A percentile compares a stretch with the other conserved stretches of the same genome.
These are phyloP conservation scores for Epirrhoe alternata DNA, from an alignment of 2,888 invertebrate genomes.

Conservation along the genomic window DNA sequence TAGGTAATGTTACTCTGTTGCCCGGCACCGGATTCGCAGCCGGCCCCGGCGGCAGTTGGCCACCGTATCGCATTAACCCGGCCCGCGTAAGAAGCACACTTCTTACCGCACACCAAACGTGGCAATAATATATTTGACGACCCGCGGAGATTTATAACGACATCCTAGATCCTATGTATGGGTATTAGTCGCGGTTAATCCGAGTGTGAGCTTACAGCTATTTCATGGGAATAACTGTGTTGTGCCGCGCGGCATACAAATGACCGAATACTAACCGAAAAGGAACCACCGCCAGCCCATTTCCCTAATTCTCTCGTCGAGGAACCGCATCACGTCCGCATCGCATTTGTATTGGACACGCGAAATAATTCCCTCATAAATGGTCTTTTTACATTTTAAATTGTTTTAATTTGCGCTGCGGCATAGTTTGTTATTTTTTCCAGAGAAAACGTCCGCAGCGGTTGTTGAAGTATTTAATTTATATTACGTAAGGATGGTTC, in stretches of 20 bases:
- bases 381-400: conserved; percentile 43
- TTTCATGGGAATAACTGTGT: conserved; percentile 74
- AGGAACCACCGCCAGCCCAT: conserved; percentile 53
- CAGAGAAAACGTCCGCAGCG: conserved; percentile 29
- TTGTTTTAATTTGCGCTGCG: conserved; percentile 33
- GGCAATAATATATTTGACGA: conserved; percentile 48
- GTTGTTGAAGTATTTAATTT: conserved; percentile 7
- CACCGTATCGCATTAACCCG: conserved; percentile 42
- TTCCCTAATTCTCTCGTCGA: conserved; percentile 60
- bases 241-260: conserved; percentile 66
- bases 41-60: conserved; percentile 39
- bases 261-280: conserved; percentile 56
- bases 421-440: conserved; percentile 31
- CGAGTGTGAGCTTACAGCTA: conserved; percentile 62
- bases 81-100: conserved; percentile 25
- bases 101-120: conserved; percentile 37
- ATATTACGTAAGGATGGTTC: conserved; percentile 21
- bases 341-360: conserved; percentile 47
- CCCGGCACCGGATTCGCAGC: conserved; percentile 20
- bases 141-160: conserved; percentile 42
- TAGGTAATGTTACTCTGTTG: too few species aligned
- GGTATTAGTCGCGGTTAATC: conserved; percentile 57
- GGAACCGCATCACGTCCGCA: conserved; percentile 57
- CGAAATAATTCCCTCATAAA: conserved; percentile 46
- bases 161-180: conserved; percentile 43